These are phyloP conservation scores for Lycopodina hypogea DNA, from an alignment of 37 sponge, comb jelly and placozoan species.

Conservation along the genomic window DNA sequence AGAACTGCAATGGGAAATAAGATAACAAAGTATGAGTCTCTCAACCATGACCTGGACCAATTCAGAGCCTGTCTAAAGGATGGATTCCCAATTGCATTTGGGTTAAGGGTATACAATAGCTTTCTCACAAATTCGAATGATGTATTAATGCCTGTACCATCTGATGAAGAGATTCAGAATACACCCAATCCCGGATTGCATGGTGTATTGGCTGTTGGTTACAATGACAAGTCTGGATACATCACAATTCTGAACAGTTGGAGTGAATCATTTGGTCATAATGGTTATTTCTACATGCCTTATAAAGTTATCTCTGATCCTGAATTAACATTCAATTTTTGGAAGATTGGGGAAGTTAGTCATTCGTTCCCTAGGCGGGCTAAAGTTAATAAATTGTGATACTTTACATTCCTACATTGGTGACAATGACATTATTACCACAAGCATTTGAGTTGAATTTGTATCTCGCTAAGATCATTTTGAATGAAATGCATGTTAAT, in stretches of 20 bases:
- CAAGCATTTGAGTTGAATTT: too few species aligned
- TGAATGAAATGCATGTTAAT: too few species aligned
- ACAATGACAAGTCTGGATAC: neutral
- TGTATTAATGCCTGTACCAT: neutral
- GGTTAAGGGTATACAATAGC: neutral
- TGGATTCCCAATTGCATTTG: slow-evolving; percentile 1
- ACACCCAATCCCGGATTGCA: neutral
- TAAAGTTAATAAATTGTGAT: too few species aligned
- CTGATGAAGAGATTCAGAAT: neutral
- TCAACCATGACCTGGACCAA: neutral
- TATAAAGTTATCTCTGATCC: neutral
- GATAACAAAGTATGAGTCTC: slow-evolving; percentile 1
- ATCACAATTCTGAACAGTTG: slow-evolving; percentile 8
- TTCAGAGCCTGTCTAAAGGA: slow-evolving; percentile 16
- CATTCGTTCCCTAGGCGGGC: too few species aligned
- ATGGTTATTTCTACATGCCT: slow-evolving; percentile 14
- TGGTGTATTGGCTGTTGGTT: neutral
- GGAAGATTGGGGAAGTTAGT: slow-evolving; percentile 6
- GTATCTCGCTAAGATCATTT: too few species aligned
- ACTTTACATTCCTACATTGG: too few species aligned
- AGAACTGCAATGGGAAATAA: slow-evolving; percentile 1
- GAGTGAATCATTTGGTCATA: neutral
- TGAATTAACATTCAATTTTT: neutral
- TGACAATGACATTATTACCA: too few species aligned
- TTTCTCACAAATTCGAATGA: neutral